Conservation (phyloP, 2,888 invertebrate genomes). For the Eremobia ochroleuca region DNA sequence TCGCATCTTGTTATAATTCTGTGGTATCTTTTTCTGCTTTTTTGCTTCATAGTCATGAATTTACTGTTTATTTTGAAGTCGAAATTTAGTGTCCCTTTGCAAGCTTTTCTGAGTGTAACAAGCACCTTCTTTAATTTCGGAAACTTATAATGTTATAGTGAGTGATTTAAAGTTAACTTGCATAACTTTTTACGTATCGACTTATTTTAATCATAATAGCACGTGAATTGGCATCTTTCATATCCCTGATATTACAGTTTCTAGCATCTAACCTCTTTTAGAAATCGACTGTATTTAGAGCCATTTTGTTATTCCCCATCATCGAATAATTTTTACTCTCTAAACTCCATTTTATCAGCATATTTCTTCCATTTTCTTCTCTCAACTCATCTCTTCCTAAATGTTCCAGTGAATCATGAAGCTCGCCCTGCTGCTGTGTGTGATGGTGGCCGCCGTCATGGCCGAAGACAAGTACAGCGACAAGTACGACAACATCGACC, state of each 20-base stretch:
- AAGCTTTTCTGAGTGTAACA: background rate
- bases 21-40: background rate
- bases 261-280: background rate
- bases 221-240: background rate
- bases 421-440: slow-evolving; percentile 71
- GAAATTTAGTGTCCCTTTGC: background rate
- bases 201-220: background rate
- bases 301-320: background rate
- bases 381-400: background rate
- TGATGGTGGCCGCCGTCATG: slow-evolving; percentile 69
- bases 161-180: background rate
- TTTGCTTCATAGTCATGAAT: background rate
- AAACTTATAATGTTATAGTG: background rate
- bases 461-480: slow-evolving; percentile 90
- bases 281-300: background rate
- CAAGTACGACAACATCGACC: slow-evolving; percentile 93
- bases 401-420: slow-evolving; percentile 74
- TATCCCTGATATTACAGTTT: background rate
- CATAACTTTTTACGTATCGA: background rate
- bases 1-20: background rate
- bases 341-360: background rate
- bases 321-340: background rate
- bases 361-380: background rate
- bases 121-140: background rate
- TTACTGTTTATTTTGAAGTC: background rate